These are phyloP conservation scores for Apeltes quadracus DNA, from an alignment of 2,113 vertebrate genomes.

Conservation along the genomic window DNA sequence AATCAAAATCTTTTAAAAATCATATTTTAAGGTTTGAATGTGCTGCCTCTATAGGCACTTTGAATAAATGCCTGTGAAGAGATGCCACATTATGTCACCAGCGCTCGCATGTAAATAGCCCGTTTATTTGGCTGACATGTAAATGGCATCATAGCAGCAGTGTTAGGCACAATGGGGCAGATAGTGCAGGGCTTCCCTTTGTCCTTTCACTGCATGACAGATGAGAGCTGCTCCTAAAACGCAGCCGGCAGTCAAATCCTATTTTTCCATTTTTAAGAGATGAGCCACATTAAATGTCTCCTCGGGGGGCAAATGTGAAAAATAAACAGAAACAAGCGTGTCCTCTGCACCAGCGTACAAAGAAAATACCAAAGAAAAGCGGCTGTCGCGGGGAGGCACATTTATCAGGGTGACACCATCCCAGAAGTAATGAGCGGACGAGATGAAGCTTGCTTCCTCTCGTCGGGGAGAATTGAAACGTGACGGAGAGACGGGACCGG, in stretches of 20 bases:
- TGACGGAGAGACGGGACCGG: constrained; percentile 25
- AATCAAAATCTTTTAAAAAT: not conserved
- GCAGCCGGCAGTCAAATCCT: constrained; percentile 42
- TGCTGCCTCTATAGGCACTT: not conserved
- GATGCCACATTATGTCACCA: constrained; percentile 58
- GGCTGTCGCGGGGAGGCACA: constrained; percentile 1
- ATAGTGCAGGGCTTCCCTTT: constrained; percentile 54
- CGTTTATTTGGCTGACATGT: constrained; percentile 69
- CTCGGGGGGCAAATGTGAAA: constrained; percentile 25
- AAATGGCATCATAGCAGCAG: constrained; percentile 61
- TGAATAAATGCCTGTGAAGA: constrained; percentile 51
- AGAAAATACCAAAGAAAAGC: constrained; percentile 30
- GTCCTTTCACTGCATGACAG: constrained; percentile 59
- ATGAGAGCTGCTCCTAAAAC: constrained; percentile 54
- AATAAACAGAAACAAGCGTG: constrained; percentile 51
- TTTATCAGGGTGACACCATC: not conserved
- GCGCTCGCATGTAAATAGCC: constrained; percentile 59
- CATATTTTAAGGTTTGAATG: constrained; percentile 13
- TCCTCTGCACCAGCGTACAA: constrained; percentile 32
- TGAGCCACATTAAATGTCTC: constrained; percentile 49
- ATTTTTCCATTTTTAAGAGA: constrained; percentile 37
- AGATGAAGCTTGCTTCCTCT: constrained; percentile 32
- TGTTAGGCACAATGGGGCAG: constrained; percentile 46
- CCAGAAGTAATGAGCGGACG: constrained; percentile 7
- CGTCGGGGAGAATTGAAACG: constrained; percentile 8